These are phyloP conservation scores for Sitophilus oryzae DNA, from an alignment of 1,140 invertebrate genomes.

Conservation along the genomic window DNA sequence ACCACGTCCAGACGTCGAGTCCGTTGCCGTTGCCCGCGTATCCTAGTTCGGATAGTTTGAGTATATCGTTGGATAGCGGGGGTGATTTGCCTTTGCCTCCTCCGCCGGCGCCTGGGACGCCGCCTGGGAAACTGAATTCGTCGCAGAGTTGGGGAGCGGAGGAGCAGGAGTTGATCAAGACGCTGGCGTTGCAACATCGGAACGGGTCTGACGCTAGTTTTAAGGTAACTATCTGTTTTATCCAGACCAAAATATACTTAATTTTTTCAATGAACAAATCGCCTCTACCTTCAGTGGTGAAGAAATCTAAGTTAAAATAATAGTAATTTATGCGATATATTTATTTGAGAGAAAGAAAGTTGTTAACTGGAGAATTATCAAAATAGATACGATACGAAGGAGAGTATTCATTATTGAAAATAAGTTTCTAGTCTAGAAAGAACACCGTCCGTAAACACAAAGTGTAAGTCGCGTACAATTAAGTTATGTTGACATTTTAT, in stretches of 20 bases:
- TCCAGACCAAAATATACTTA: constrained; percentile 18
- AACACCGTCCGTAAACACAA: too few relatives aligned
- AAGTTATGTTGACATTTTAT: too few relatives aligned
- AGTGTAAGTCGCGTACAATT: too few relatives aligned
- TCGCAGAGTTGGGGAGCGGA: constrained; percentile 54
- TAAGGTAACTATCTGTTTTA: constrained; percentile 54
- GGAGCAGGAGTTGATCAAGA: constrained; percentile 55
- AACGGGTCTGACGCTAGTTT: constrained; percentile 81
- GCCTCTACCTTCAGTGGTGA: too few relatives aligned
- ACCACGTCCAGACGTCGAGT: constrained; percentile 50
- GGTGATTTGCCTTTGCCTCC: constrained; percentile 53
- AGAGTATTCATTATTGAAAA: too few relatives aligned
- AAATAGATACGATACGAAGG: too few relatives aligned
- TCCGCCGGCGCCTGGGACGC: constrained; percentile 52
- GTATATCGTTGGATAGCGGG: constrained; percentile 52
- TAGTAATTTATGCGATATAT: too few relatives aligned
- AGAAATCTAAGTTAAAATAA: too few relatives aligned
- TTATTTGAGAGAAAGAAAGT: too few relatives aligned
- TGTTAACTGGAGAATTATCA: too few relatives aligned
- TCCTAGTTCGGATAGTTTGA: constrained; percentile 54
- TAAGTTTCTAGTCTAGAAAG: too few relatives aligned
- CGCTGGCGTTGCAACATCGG: constrained; percentile 61
- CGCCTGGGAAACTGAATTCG: constrained; percentile 47
- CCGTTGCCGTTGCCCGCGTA: constrained; percentile 55
- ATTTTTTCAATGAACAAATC: too few relatives aligned